Evolutionary conservation across 2,888 invertebrate species (phyloP).

Genomic region (Drosophila dives): DNA sequence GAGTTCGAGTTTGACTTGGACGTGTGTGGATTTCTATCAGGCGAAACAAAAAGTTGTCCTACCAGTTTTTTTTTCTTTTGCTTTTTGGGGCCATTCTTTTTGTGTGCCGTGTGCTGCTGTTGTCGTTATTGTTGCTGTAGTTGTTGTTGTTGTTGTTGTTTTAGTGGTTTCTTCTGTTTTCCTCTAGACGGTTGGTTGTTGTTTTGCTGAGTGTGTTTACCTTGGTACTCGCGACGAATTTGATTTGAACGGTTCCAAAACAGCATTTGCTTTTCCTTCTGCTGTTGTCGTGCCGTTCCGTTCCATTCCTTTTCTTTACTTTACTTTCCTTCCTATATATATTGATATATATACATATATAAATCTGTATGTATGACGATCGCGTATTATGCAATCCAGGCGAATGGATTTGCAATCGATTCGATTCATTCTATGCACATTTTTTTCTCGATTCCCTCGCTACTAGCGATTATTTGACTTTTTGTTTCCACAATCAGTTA

Average conservation of each 20-base stretch:
- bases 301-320: slow-evolving; percentile 1
- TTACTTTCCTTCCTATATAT: slow-evolving; percentile 1
- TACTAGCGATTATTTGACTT: slow-evolving; percentile 10
- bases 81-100: slow-evolving; percentile 68
- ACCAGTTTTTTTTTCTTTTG: slow-evolving; percentile 74
- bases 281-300: slow-evolving; percentile 9
- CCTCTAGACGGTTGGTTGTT: slow-evolving; percentile 20
- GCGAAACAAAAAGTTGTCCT: slow-evolving; percentile 79
- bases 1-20: slow-evolving; percentile 53
- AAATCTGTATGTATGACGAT: not conserved
- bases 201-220: slow-evolving; percentile 45
- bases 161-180: slow-evolving; percentile 36
- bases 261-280: slow-evolving; percentile 22
- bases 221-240: slow-evolving; percentile 56
- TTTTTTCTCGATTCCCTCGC: not conserved
- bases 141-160: slow-evolving; percentile 18
- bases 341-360: not conserved
- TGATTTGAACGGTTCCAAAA: slow-evolving; percentile 50
- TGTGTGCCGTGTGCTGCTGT: slow-evolving; percentile 37
- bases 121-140: slow-evolving; percentile 22
- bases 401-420: slow-evolving; percentile 34
- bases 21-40: slow-evolving; percentile 67
- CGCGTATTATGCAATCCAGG: slow-evolving; percentile 40
- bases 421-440: slow-evolving; percentile 35
- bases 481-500: slow-evolving; percentile 38